Percentiles rank a stretch among this genome's conserved stretches.
These are phyloP conservation scores for Coelogynopora nodosa DNA, from an alignment of 2,888 invertebrate species.

Conservation along the genomic window DNA sequence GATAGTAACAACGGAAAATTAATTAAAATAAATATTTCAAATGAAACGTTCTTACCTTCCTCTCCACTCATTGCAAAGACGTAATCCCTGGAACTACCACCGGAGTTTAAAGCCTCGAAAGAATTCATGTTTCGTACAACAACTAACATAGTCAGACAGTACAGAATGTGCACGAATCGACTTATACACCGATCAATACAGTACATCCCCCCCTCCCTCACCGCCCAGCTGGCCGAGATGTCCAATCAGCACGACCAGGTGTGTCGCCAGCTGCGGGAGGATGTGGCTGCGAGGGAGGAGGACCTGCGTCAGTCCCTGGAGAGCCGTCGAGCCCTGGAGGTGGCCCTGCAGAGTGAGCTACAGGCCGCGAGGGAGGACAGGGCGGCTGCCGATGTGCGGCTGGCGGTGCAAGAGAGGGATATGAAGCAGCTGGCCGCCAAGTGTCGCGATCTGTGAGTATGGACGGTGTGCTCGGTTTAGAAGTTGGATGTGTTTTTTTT, in stretches of 20 bases:
- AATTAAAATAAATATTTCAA: too few species aligned
- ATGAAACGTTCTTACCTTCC: too few species aligned
- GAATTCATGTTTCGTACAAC: too few species aligned
- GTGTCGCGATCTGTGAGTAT: not conserved
- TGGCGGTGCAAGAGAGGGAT: not conserved
- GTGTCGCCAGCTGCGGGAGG: not conserved
- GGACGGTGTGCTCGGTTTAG: not conserved
- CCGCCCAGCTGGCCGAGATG: not conserved
- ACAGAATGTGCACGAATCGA: too few species aligned
- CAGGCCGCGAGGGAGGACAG: not conserved
- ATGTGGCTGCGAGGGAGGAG: not conserved
- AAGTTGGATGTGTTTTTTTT: not conserved
- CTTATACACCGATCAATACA: too few species aligned
- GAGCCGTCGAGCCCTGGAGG: not conserved
- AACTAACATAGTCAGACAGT: too few species aligned
- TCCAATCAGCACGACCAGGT: not conserved
- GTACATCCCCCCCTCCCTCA: not conserved
- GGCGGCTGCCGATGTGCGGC: not conserved
- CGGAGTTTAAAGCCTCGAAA: too few species aligned
- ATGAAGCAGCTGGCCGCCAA: not conserved
- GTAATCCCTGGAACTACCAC: too few species aligned
- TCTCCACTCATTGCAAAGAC: too few species aligned
- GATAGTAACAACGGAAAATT: too few species aligned
- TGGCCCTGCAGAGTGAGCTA: not conserved
- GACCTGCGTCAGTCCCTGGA: not conserved